Base-by-base conservation (phyloP, 35 echinoderm and acorn worm genomes). In the Apostichopus japonicus region DNA sequence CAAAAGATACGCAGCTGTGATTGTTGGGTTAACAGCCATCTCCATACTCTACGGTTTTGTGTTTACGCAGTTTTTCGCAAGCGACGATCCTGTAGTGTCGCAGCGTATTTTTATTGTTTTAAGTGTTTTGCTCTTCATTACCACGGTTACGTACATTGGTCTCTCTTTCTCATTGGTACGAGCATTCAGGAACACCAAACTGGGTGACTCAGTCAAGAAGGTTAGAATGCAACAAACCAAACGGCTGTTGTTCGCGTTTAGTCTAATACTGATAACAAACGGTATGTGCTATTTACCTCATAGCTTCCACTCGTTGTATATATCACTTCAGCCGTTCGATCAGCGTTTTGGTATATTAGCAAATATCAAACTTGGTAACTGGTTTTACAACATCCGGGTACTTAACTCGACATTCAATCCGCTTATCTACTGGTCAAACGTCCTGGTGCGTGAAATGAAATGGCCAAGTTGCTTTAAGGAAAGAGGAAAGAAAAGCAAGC, bases 371-470 rank as follows among this genome's bases (percentile, higher is more conserved):
- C 1, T 1, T 33, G 27, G 27, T 33, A 86, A 86, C 14, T 55
- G 53, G 83, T 5, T 86, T 9, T 59, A 59, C 58, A 86, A 86
- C 83, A 55, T 86, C 44, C 83, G 55, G 22, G 55, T n/a, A 6
- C 27, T 33, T 33, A 33, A 33, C 27, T 33, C 27, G 27, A 33
- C 27, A 33, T 33, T 33, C 27, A 33, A 33, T 33, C 27, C 27
- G 27, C 27, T 33, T 33, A 33, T 33, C 27, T 33, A 33, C 27
- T 33, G 27, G 27, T 33, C 27, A 33, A 33, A 33, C 27, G 27
- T 33, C 27, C 27, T 33, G 27, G 27, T 33, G 27, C 27, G 27
- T 33, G 27, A 33, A 33, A 33, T 33, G 27, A 33, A 33, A 33
- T 33, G 27, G 27, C 27, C 27, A 33, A 33, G 27, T 33, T 33